Base-by-base conservation (phyloP, 1,140 invertebrate genomes). In the Pectinophora gossypiella region DNA sequence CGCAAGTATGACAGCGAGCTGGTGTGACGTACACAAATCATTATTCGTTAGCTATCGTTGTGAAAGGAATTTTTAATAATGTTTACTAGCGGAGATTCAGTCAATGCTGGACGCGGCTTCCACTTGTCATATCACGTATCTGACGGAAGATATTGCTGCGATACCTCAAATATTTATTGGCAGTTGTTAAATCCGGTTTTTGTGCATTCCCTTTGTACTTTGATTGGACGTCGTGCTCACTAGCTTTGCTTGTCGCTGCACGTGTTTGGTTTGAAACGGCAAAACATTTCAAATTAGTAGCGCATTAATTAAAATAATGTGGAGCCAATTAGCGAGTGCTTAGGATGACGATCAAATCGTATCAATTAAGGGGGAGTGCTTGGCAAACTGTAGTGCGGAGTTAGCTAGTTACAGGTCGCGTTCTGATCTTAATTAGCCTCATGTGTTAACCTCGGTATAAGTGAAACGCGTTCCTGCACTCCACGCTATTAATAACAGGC, bases 11-110 rank as follows among this genome's bases (percentile, higher is more conserved):
- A 83, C 81, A 82, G 69, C 64, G 69, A 67, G 61, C 69, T 59
- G 67, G 68, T 62, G 69, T 78, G 72, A 76, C 73, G 72, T 66
- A 75, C 71, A 79, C 80, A 83, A 82, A 85, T 83, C 80, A 84
- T 84, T 81, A 83, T 77, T 84, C 69, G 80, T 85, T 75, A 68
- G 73, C 55, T 69, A 72, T 72, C 59, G 64, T 68, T 76, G 71
- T 76, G 79, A 87, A 86, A 86, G 69, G 79, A 85, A 87, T 87
- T 87, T 86, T 85, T 86, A 87, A 87, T 86, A 78, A 69, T 67
- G 67, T 66, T 67, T 71, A 71, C 64, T 64, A 52, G 52, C 66
- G 59, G 72, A 83, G 76, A 85, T 81, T 82, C 68, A 67, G 68
- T 69, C 60, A 57, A 59, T 52, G 51, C 32, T 47, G 42, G 36